Percentiles rank a stretch among this genome's conserved stretches.
These are phyloP conservation scores for Diuraphis noxia DNA, from an alignment of 1,140 invertebrate genomes.

Conservation along the genomic window DNA sequence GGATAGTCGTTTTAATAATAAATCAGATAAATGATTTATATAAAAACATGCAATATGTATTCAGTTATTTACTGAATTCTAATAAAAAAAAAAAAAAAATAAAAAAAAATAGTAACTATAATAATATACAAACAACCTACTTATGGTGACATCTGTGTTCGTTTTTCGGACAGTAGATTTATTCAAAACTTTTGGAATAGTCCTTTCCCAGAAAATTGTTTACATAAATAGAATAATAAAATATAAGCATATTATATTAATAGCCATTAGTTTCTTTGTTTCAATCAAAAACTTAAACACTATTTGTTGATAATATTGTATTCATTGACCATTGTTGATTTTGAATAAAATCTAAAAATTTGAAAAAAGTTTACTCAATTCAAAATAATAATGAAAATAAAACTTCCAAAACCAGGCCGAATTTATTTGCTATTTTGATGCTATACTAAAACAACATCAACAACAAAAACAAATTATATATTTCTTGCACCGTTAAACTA, in stretches of 20 bases:
- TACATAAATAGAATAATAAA: background rate
- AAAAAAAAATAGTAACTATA: no score
- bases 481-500: background rate
- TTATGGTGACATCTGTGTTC: background rate
- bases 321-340: background rate
- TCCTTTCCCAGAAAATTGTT: background rate
- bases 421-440: background rate
- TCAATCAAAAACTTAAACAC: background rate
- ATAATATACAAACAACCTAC: no score
- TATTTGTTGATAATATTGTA: background rate
- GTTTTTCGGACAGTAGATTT: background rate
- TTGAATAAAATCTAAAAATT: background rate
- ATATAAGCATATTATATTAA: background rate
- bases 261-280: background rate
- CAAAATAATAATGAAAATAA: background rate
- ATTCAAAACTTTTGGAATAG: background rate
- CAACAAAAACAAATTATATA: conserved; percentile 10
- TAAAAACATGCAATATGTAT: background rate
- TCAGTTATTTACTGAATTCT: background rate
- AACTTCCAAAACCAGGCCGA: background rate
- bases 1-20: background rate
- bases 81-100: background rate
- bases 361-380: background rate
- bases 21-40: background rate
- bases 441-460: background rate